Evolutionary conservation across 2,888 invertebrate species (phyloP).

Genomic region (Dicyrtomina minuta): DNA sequence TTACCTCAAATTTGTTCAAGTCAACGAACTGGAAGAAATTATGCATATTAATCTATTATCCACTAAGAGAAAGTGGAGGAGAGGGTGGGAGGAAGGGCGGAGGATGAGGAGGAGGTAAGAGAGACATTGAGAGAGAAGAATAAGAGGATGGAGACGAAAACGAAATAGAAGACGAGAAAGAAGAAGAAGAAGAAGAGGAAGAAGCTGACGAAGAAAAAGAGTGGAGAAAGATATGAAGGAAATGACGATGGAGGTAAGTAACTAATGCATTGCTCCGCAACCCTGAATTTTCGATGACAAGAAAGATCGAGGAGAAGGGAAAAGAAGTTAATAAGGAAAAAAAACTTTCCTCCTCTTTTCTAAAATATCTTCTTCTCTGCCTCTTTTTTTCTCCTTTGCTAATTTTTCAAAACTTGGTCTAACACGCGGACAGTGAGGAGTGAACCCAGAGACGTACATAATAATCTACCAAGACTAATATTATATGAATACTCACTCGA

Average conservation of each 20-base stretch:
- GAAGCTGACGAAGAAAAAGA: neutral
- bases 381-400: slow-evolving; percentile 18
- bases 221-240: neutral
- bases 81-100: neutral
- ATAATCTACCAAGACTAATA: neutral
- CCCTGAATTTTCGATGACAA: slow-evolving; percentile 28
- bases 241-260: slow-evolving; percentile 14
- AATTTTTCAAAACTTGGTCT: slow-evolving; percentile 22
- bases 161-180: neutral
- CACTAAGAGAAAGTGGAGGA: neutral
- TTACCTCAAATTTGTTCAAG: slow-evolving; percentile 28
- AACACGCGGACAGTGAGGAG: neutral
- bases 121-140: neutral
- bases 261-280: slow-evolving; percentile 7
- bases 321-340: slow-evolving; percentile 23
- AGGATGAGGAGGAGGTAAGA: neutral
- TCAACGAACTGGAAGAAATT: slow-evolving; percentile 24
- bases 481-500: neutral
- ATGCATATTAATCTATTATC: slow-evolving; percentile 31
- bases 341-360: slow-evolving; percentile 18
- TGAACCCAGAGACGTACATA: neutral
- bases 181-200: neutral
- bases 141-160: neutral
- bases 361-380: slow-evolving; percentile 15
- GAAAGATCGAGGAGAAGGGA: slow-evolving; percentile 15